phyloP scores from a whole-genome alignment of 2,888 invertebrate genomes.

The Gymnosoma rotundatum region DNA sequence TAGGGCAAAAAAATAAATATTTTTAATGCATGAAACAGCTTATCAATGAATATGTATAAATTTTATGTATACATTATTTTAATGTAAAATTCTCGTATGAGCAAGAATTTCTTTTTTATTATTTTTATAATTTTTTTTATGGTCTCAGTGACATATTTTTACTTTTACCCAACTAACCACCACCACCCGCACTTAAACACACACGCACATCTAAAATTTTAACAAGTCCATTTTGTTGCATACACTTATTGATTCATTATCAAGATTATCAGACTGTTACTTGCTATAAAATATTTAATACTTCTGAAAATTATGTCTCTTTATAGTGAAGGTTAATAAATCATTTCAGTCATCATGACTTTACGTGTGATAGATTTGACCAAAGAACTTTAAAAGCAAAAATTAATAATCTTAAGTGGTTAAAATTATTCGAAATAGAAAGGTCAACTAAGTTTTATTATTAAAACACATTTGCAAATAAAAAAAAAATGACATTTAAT shows the following conservation, averaged over 20 bases:
- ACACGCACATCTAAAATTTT: not conserved
- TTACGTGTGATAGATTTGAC: not conserved
- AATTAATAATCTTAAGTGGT: not conserved
- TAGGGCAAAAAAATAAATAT: constrained; percentile 38
- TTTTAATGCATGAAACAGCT: constrained; percentile 42
- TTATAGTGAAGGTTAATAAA: not conserved
- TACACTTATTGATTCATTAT: constrained; percentile 58
- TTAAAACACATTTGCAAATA: not conserved
- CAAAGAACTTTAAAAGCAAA: not conserved
- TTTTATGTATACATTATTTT: not conserved
- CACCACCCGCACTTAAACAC: not conserved
- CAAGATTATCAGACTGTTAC: constrained; percentile 44
- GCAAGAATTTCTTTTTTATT: constrained; percentile 6
- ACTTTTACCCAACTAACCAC: constrained; percentile 32
- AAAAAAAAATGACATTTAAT: not conserved
- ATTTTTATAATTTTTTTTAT: constrained; percentile 55
- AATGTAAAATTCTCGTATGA: constrained; percentile 29
- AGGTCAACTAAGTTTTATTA: not conserved
- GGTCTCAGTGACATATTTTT: constrained; percentile 53
- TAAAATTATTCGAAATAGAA: not conserved
- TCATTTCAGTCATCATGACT: not conserved
- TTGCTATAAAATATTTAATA: constrained; percentile 20
- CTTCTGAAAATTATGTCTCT: constrained; percentile 1
- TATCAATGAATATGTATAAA: not conserved
- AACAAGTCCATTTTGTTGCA: constrained; percentile 11